Conservation (phyloP, 2,888 invertebrate genomes). For the Brenthis daphne region DNA sequence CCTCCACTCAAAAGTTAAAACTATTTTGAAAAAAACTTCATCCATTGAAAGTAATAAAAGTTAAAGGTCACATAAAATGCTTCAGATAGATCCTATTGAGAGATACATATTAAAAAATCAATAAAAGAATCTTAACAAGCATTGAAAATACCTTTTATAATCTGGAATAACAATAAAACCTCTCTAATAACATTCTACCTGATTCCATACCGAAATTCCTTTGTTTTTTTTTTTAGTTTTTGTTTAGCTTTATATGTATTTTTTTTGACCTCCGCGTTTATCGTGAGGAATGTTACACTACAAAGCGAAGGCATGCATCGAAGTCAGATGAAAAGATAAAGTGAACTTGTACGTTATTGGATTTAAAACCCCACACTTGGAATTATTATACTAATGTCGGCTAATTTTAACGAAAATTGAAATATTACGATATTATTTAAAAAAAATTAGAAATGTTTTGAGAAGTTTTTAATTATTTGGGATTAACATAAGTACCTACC, state of each 20-base stretch:
- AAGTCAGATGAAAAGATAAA: slow-evolving; percentile 30
- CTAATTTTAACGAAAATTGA: not conserved
- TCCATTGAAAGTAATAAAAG: no score
- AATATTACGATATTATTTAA: no score
- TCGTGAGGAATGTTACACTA: slow-evolving; percentile 30
- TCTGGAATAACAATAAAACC: slow-evolving; percentile 6
- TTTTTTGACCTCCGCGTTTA: slow-evolving; percentile 27
- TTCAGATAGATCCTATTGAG: slow-evolving; percentile 1
- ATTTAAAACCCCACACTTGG: slow-evolving; percentile 17
- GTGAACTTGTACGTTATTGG: slow-evolving; percentile 10
- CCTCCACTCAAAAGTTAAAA: no score
- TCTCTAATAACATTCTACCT: slow-evolving; percentile 24
- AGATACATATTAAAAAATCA: not conserved
- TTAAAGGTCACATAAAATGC: not conserved
- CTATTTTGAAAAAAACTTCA: no score
- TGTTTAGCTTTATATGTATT: slow-evolving; percentile 11
- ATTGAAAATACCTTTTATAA: not conserved
- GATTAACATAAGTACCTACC: no score
- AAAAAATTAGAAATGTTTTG: no score
- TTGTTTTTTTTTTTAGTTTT: slow-evolving; percentile 27
- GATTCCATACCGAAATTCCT: slow-evolving; percentile 25
- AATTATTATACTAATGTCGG: not conserved
- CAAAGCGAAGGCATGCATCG: slow-evolving; percentile 33
- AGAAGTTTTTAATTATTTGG: no score
- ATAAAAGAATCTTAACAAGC: slow-evolving; percentile 9